Percentiles rank a stretch among this genome's conserved stretches.
phyloP scores from a whole-genome alignment of 2,888 invertebrate genomes.

The Xylota segnis region DNA sequence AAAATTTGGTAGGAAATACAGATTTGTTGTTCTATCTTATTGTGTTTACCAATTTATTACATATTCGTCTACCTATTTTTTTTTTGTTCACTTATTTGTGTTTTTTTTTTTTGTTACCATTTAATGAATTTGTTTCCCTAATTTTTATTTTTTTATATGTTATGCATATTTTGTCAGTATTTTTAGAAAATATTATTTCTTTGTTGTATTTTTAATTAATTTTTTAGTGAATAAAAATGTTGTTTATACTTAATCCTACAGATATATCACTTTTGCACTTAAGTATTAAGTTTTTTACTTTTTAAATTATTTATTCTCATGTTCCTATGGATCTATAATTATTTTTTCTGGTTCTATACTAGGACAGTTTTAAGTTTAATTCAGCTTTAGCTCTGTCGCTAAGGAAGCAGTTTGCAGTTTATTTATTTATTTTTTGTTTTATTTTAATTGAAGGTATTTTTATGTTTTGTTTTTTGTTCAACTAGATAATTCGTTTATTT shows the following conservation, averaged over 20 bases:
- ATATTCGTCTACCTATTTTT: conserved; percentile 69
- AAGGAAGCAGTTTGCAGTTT: conserved; percentile 62
- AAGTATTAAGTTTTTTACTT: conserved; percentile 60
- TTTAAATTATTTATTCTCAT: conserved; percentile 39
- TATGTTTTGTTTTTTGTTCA: conserved; percentile 9
- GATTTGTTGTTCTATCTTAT: conserved; percentile 13
- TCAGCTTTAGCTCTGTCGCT: conserved; percentile 61
- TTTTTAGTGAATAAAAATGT: conserved; percentile 71
- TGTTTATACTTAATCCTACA: conserved; percentile 66
- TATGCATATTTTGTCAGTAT: conserved; percentile 74
- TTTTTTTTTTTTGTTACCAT: conserved; percentile 61
- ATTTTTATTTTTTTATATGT: conserved; percentile 57
- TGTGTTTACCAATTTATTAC: conserved; percentile 48
- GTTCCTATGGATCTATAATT: conserved; percentile 24
- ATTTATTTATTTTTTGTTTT: conserved; percentile 18
- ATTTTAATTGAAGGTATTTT: conserved; percentile 14
- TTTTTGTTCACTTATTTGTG: conserved; percentile 51
- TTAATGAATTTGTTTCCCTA: conserved; percentile 75
- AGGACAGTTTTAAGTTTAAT: conserved; percentile 58
- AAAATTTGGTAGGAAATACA: conserved; percentile 26
- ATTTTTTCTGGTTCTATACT: conserved; percentile 48
- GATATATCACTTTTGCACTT: conserved; percentile 77
- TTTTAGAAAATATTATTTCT: conserved; percentile 66
- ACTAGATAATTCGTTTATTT: neutral
- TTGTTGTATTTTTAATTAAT: conserved; percentile 46